These are phyloP conservation scores for Meriones unguiculatus DNA, from an alignment of 2,113 vertebrate species.

Conservation along the genomic window DNA sequence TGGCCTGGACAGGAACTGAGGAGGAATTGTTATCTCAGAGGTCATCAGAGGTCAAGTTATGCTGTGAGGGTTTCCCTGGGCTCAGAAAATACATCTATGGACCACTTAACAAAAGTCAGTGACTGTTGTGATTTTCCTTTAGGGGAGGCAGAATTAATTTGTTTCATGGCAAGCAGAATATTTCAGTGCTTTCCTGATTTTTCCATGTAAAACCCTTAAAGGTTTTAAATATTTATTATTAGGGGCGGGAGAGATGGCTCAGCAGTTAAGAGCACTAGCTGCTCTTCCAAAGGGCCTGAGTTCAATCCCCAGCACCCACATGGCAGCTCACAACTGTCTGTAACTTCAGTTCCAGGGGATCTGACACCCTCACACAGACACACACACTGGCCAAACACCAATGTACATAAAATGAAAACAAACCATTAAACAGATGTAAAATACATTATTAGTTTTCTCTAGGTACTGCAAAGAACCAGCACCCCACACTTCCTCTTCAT, in stretches of 20 bases:
- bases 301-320: background rate
- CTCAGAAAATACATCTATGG: background rate
- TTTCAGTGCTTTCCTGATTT: background rate
- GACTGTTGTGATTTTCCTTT: background rate
- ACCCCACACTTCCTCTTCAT: background rate
- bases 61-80: background rate
- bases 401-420: background rate
- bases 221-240: background rate
- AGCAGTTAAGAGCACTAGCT: background rate
- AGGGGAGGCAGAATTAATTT: conserved; percentile 25
- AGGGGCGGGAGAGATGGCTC: background rate
- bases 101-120: background rate
- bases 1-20: conserved; percentile 1
- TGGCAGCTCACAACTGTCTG: background rate
- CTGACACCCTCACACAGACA: background rate
- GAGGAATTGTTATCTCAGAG: background rate
- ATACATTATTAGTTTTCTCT: background rate
- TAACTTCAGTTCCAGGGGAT: background rate
- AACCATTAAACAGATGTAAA: background rate
- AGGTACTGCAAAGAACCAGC: background rate
- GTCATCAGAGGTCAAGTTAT: background rate
- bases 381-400: background rate
- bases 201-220: conserved; percentile 34
- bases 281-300: background rate
- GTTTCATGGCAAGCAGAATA: background rate